A percentile compares a stretch with the other conserved stretches of the same genome.
Evolutionary conservation across 1,140 invertebrate species (phyloP).

Genomic region (Lethocerus indicus): DNA sequence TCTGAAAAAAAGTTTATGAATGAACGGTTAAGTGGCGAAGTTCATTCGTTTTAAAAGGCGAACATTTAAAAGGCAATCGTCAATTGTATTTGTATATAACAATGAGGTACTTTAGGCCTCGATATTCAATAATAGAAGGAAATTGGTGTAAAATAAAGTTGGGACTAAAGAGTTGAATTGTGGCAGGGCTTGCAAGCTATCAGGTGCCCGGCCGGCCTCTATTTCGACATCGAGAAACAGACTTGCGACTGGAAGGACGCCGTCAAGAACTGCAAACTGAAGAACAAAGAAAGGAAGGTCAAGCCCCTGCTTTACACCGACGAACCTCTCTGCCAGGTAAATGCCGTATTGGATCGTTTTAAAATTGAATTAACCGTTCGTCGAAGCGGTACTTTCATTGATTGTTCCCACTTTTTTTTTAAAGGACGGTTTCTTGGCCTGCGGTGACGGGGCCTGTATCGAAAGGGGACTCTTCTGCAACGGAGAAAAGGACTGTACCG

Average conservation of each 20-base stretch:
- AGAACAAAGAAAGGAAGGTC: conserved; percentile 77
- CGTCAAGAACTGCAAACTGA: conserved; percentile 83
- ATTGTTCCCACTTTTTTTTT: not conserved
- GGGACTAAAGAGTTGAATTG: too few relatives aligned
- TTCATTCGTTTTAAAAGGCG: too few relatives aligned
- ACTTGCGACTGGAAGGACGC: conserved; percentile 90
- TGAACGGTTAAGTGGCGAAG: too few relatives aligned
- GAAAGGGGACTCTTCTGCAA: conserved; percentile 86
- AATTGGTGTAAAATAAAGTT: too few relatives aligned
- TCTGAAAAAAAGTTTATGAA: too few relatives aligned
- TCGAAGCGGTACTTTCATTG: not conserved
- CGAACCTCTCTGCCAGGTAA: conserved; percentile 60
- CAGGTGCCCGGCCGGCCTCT: conserved; percentile 79
- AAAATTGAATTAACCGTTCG: not conserved
- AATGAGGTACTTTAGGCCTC: too few relatives aligned
- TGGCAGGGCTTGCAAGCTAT: conserved; percentile 74
- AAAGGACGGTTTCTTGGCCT: conserved; percentile 65
- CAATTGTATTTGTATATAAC: too few relatives aligned
- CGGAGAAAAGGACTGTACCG: conserved; percentile 75
- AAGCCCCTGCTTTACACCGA: conserved; percentile 80
- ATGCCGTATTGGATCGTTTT: not conserved
- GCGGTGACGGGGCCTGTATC: conserved; percentile 71
- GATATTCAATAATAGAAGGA: too few relatives aligned
- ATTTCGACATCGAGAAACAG: conserved; percentile 90
- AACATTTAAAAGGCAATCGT: too few relatives aligned